Evolutionary conservation across 2,888 invertebrate species (phyloP).

Genomic region (Ariolimax columbianus): DNA sequence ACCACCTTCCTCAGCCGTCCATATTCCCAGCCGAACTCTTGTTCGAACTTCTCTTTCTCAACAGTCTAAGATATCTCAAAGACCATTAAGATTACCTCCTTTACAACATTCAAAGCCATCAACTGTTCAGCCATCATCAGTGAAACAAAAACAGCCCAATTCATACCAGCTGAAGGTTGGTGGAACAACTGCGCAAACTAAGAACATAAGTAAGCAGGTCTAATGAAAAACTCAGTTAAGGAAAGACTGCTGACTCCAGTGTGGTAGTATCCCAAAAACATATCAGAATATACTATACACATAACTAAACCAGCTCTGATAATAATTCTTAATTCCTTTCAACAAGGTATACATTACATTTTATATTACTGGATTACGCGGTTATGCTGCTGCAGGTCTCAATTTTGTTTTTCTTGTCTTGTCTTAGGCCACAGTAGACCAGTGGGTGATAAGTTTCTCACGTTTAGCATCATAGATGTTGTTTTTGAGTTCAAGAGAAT

Average conservation of each 20-base stretch:
- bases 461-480: no score
- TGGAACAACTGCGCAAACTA: not conserved
- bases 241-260: not conserved
- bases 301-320: not conserved
- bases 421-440: no score
- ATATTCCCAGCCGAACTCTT: not conserved
- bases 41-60: not conserved
- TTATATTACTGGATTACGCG: no score
- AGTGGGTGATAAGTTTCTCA: no score
- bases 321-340: no score
- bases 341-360: no score
- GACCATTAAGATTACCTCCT: conserved; percentile 36
- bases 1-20: not conserved
- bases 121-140: not conserved
- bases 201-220: not conserved
- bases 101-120: conserved; percentile 19
- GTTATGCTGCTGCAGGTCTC: no score
- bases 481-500: no score
- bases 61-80: not conserved
- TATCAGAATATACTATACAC: not conserved
- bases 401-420: no score
- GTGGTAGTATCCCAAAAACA: not conserved
- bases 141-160: not conserved
- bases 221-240: not conserved
- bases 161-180: not conserved